Evolutionary conservation across 1,140 invertebrate genomes (phyloP), one percentile per base, ranked within the genome.

Genomic region (Drosophila santomea): DNA sequence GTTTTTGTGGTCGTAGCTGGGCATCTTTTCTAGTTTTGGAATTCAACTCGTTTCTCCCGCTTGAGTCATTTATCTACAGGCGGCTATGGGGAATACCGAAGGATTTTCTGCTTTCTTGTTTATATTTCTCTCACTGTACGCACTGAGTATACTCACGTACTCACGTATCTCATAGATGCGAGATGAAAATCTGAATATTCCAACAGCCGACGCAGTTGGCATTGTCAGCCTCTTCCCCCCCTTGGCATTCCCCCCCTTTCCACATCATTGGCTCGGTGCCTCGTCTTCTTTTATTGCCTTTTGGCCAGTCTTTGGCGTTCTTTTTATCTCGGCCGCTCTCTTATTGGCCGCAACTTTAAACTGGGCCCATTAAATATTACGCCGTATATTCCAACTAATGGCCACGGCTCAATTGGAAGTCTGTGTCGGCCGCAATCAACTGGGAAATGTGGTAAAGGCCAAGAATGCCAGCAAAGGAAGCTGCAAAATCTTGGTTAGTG

Each of bases 81-180:
- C n/a, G n/a, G n/a, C n/a, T n/a, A n/a, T n/a, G n/a, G n/a, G n/a
- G n/a, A n/a, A n/a, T n/a, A 14, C 36, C 8, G 55, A 60, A 71
- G 54, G 57, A 45, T 45, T 58, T 32, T 4, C 3, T 45, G n/a
- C 4, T 0, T 44, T 28, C 41, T 17, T 3, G 2, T 3, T 4
- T 20, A 41, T 43, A n/a, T 57, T 55, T 25, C 45, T 15, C 25
- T 48, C 48, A 25, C 17, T 67, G 61, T 36, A 43, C 28, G 20
- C 23, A 60, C 7, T 38, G 61, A 43, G 48, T 55, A 11, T 55
- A 55, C 61, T 48, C 61, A 61, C 57, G 23, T 20, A 51, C 48
- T 67, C 74, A 75, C 61, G 62, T 74, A 76, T 75, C 72, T 76
- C 74, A 75, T 76, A 66, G 62, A 75, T 52, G 55, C 74, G 39